Evolutionary conservation across 2,797 vertebrate species (phyloP), one percentile per base, ranked within the genome.

Genomic region (Telmatherina bonti): DNA sequence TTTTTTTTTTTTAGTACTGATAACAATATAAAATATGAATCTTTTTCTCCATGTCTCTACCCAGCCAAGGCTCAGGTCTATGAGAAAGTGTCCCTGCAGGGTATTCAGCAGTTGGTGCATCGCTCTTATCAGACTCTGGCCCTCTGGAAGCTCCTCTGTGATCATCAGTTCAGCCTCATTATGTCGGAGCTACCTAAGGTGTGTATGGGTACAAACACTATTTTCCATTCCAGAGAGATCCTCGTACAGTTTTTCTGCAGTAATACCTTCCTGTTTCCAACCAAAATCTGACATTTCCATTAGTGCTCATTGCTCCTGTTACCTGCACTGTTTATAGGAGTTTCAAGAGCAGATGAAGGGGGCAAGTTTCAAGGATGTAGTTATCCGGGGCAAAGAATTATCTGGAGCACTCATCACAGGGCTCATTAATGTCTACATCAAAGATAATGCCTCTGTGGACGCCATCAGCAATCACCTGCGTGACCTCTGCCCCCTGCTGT

Each of bases 171-270:
- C 86, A 95, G 93, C 88, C 89, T 96, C 88, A 96, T 99, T 85
- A 95, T 98, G 55, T 94, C 96, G 27, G 97, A 98, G 72, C 95
- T 99, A 85, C 97, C 97, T 63, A 99, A 98, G 97, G 98, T 99
- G 89, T 70, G 26, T 2, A 18, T 65, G 43, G 31, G 41, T 59
- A 45, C 56, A 56, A 62, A 61, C 20, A 26, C 49, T n/a, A 6
- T 29, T 65, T 45, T 55, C 38, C 29, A 57, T 33, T 10, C 43
- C 69, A 52, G 38, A 47, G 64, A 70, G 61, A 56, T 62, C 61
- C 56, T 72, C 49, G 6, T 26, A 13, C 12, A 29, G 51, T 52
- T 27, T 53, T 45, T 4, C 53, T 56, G 53, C 43, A 2, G 45
- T 29, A 31, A 20, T 51, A 52, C 31, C 20, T 27, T 9, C 27